Evolutionary conservation across 2,797 vertebrate species (phyloP).

Genomic region (Acrossocheilus wenchowensis): DNA sequence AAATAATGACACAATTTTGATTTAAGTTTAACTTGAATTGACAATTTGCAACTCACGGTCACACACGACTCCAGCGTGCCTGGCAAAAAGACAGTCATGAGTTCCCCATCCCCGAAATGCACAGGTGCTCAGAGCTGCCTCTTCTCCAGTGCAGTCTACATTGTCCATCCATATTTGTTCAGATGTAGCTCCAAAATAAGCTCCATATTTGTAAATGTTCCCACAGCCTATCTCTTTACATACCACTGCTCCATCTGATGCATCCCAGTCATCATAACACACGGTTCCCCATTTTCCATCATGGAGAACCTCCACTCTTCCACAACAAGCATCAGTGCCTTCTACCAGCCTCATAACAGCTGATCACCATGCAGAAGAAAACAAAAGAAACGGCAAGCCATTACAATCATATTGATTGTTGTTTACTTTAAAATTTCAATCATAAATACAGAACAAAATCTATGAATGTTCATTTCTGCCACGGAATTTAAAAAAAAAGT

Average conservation of each 20-base stretch:
- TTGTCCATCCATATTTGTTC: slow-evolving; percentile 10
- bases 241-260: slow-evolving; percentile 56
- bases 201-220: slow-evolving; percentile 42
- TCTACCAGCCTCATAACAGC: neutral
- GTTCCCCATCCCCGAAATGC: neutral
- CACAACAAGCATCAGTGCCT: neutral
- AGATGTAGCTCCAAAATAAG: slow-evolving; percentile 10
- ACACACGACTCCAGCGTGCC: neutral
- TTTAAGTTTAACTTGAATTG: neutral
- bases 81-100: neutral
- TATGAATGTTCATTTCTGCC: neutral
- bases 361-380: neutral
- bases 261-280: slow-evolving; percentile 56
- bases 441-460: neutral
- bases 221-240: slow-evolving; percentile 65
- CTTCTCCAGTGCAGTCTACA: neutral
- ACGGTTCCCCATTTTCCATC: slow-evolving; percentile 18
- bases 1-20: neutral
- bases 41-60: neutral
- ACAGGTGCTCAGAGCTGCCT: neutral
- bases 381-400: neutral
- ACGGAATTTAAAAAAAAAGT: no score
- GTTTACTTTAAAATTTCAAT: neutral
- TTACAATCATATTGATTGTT: neutral
- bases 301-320: slow-evolving; percentile 1